Base-by-base conservation (phyloP, 2,113 vertebrate genomes). In the Spea multiplicata region DNA sequence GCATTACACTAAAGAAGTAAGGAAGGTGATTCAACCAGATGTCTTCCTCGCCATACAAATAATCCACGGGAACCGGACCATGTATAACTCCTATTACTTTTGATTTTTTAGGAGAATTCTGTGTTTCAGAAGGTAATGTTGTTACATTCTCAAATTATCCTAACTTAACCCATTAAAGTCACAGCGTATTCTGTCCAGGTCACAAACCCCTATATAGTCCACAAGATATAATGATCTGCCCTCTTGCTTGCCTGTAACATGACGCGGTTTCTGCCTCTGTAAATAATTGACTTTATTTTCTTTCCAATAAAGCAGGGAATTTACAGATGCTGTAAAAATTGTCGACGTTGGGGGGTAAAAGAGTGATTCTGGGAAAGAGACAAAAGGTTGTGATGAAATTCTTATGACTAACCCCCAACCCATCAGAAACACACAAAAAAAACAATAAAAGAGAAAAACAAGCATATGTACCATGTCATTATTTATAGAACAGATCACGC, bases 301-400 rank as follows among this genome's bases (percentile, higher is more conserved):
- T n/a, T 17, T 62, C 30, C 67, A 53, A 71, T 78, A 78, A 78
- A 73, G 59, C 52, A 17, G 76, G 69, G 49, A 78, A 72, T 73
- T 78, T 78, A 78, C 57, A 73, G 76, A 78, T 47, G 69, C 61
- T 55, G 76, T 78, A 72, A 78, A 30, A 72, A 17, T 47, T 16
- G 55, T 45, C 30, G 57, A 45, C 3, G 17, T 50, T 64, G 74
- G 14, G 9, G 57, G 65, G 7, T 5, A 44, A 52, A 12, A 44
- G 66, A 44, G 76, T 44, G 8, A 44, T 59, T 72, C 71, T 71
- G 71, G 69, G 76, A 71, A 78, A 72, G 44, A 44, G 55, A 57
- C 46, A n/a, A 68, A 44, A 59, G 52, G 2, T 62, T 49, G 10
- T 62, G 66, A 50, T 70, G 66, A 59, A 44, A 55, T 59, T 57